Percentiles rank a stretch among this genome's conserved stretches.
Evolutionary conservation across 2,888 invertebrate species (phyloP).

Genomic region (Phengaris arion): DNA sequence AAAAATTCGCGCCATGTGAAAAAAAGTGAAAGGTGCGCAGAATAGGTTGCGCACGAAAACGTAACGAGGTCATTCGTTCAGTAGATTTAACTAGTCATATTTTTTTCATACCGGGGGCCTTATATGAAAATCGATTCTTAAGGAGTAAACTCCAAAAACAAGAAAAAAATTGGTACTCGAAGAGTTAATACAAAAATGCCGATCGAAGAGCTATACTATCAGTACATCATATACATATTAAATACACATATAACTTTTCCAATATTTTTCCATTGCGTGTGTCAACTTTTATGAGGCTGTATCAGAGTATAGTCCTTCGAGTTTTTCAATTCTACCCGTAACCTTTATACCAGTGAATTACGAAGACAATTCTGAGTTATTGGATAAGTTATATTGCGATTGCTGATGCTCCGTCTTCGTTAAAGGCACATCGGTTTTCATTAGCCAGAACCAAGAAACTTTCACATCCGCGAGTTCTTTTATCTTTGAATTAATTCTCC

Average conservation of each 20-base stretch:
- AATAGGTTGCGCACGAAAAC: too few relatives aligned
- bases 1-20: too few relatives aligned
- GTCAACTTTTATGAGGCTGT: conserved; percentile 57
- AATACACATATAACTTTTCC: conserved; percentile 55
- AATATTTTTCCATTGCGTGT: conserved; percentile 72
- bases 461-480: conserved; percentile 37
- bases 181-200: not conserved
- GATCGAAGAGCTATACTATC: not conserved
- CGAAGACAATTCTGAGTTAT: conserved; percentile 42
- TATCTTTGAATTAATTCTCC: conserved; percentile 28
- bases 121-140: too few relatives aligned
- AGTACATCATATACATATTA: conserved; percentile 34
- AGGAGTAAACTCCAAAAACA: too few relatives aligned
- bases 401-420: conserved; percentile 58
- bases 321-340: conserved; percentile 27
- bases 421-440: conserved; percentile 65
- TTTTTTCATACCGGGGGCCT: too few relatives aligned
- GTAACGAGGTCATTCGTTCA: too few relatives aligned
- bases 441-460: conserved; percentile 56
- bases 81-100: too few relatives aligned
- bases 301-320: conserved; percentile 56
- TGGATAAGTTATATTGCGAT: conserved; percentile 32
- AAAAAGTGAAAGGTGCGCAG: too few relatives aligned
- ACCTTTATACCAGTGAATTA: conserved; percentile 3
- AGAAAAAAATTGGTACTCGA: not conserved